Percentiles rank a stretch among this genome's conserved stretches.
Conservation (phyloP, 2,113 vertebrate species). For the Nycticorax nycticorax region DNA sequence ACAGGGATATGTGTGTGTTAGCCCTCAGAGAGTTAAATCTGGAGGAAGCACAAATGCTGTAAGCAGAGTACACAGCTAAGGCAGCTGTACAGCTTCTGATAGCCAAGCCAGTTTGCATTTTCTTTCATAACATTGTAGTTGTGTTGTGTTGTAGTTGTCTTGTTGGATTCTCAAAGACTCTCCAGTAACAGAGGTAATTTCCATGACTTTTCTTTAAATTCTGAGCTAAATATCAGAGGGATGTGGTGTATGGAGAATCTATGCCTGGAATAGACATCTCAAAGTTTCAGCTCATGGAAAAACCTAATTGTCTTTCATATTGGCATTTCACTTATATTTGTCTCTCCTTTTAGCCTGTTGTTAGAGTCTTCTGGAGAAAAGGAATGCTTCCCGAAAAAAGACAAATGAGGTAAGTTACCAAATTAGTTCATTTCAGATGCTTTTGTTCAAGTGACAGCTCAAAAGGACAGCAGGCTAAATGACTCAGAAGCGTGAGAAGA, state of each 20-base stretch:
- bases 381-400: constrained; percentile 22
- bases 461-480: constrained; percentile 47
- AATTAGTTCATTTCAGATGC: constrained; percentile 24
- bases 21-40: background rate
- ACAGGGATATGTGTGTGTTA: background rate
- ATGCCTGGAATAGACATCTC: background rate
- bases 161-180: background rate
- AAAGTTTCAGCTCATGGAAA: background rate
- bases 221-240: background rate
- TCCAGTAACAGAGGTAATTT: background rate
- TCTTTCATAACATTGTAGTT: accelerated
- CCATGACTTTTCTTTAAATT: background rate
- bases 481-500: constrained; percentile 24
- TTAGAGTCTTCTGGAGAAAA: background rate
- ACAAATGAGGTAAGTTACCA: constrained; percentile 15
- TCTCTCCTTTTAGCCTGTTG: background rate
- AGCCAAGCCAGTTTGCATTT: background rate
- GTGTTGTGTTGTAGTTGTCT: background rate
- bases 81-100: background rate
- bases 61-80: background rate
- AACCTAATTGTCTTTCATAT: background rate
- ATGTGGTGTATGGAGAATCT: background rate
- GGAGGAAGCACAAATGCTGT: background rate
- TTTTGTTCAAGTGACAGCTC: constrained; percentile 52
- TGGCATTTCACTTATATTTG: background rate